A percentile compares a stretch with the other conserved stretches of the same genome.
Conservation (phyloP, 92 coral and sea anemone species). For the Chrysogorgia sp. region DNA sequence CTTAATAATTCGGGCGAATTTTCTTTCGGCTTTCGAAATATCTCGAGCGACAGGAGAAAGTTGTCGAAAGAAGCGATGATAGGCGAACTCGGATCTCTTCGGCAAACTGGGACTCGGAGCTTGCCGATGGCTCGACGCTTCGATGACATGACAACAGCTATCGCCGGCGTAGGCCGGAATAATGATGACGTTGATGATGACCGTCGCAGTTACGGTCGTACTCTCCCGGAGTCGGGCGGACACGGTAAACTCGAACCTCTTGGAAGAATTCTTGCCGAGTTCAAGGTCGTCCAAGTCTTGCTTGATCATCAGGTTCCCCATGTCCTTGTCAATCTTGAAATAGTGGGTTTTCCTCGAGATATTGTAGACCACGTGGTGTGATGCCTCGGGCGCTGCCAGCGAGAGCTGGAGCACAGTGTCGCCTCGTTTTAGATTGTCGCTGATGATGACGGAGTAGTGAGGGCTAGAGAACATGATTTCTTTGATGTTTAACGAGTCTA, state of each 20-base stretch:
- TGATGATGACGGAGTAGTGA: slow-evolving; percentile 74
- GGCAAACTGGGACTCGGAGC: not conserved
- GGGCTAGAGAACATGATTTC: slow-evolving; percentile 66
- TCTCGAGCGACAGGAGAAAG: slow-evolving; percentile 79
- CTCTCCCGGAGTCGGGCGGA: slow-evolving; percentile 50
- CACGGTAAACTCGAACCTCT: slow-evolving; percentile 46
- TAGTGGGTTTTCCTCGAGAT: slow-evolving; percentile 22
- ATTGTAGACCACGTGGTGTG: slow-evolving; percentile 2
- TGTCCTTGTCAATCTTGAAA: slow-evolving; percentile 26
- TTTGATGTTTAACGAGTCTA: slow-evolving; percentile 51
- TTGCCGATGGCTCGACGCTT: not conserved
- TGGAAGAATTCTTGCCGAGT: slow-evolving; percentile 5
- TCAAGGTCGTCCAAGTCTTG: slow-evolving; percentile 29
- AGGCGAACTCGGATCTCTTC: slow-evolving; percentile 66
- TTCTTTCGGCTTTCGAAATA: slow-evolving; percentile 81
- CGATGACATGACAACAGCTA: slow-evolving; percentile 62
- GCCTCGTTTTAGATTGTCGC: slow-evolving; percentile 58
- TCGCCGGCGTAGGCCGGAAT: slow-evolving; percentile 83
- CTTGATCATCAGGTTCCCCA: slow-evolving; percentile 28
- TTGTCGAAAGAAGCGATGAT: slow-evolving; percentile 92
- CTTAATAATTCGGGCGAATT: slow-evolving; percentile 73
- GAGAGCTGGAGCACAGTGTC: slow-evolving; percentile 66
- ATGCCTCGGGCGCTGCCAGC: slow-evolving; percentile 43
- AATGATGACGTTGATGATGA: slow-evolving; percentile 70
- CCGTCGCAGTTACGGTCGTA: slow-evolving; percentile 54